Evolutionary conservation across 2,797 vertebrate species (phyloP).

Genomic region (Picus viridis): DNA sequence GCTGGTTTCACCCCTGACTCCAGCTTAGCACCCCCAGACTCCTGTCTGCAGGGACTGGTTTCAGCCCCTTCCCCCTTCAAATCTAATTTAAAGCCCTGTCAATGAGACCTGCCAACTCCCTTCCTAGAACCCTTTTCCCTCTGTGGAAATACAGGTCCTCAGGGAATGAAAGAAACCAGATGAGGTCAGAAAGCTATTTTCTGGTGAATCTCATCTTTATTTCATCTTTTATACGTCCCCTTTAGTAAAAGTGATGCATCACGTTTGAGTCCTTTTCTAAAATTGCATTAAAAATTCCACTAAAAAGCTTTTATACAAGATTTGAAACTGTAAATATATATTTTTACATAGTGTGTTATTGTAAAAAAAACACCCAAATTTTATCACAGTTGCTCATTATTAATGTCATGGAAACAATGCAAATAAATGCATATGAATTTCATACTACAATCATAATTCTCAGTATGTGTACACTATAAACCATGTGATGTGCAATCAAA

Average conservation of each 20-base stretch:
- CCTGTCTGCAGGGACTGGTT: too few relatives aligned
- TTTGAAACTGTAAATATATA: neutral
- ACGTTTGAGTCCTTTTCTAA: neutral
- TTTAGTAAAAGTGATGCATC: neutral
- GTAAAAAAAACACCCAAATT: neutral
- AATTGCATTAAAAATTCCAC: neutral
- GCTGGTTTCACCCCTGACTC: too few relatives aligned
- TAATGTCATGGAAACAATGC: neutral
- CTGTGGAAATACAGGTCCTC: neutral
- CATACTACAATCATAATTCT: neutral
- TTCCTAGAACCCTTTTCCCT: too few relatives aligned
- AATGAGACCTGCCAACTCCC: too few relatives aligned
- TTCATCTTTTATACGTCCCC: neutral
- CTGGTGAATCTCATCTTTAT: slow-evolving; percentile 33
- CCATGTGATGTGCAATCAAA: neutral
- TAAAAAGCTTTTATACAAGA: neutral
- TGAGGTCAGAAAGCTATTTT: slow-evolving; percentile 45
- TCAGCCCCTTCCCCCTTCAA: too few relatives aligned
- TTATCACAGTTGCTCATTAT: neutral
- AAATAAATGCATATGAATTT: neutral
- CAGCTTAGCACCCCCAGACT: too few relatives aligned
- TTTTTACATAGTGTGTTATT: neutral
- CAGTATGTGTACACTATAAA: neutral
- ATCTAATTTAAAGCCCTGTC: too few relatives aligned
- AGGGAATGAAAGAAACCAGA: slow-evolving; percentile 7